Conservation (phyloP, 2,797 vertebrate genomes). For the Bradypodion ventrale region DNA sequence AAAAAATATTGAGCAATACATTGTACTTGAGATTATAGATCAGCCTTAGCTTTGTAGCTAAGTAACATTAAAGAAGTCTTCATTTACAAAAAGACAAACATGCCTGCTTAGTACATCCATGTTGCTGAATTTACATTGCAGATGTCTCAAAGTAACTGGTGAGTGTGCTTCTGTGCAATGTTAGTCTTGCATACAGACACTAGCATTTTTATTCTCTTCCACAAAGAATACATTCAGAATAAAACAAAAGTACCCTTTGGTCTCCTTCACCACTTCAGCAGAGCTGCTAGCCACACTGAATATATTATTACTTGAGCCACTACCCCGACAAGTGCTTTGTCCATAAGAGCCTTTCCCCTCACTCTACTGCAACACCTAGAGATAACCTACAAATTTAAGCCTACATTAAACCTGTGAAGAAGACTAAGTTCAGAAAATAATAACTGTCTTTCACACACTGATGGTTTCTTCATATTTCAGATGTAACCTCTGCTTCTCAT, state of each 20-base stretch:
- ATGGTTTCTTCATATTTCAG: no score
- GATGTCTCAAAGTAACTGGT: neutral
- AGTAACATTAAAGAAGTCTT: neutral
- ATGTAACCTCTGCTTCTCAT: no score
- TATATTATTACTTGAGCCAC: neutral
- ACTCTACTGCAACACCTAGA: neutral
- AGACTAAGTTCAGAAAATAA: no score
- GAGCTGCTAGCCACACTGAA: neutral
- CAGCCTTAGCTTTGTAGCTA: no score
- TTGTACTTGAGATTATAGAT: neutral
- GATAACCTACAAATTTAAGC: neutral
- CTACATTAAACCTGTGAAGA: neutral
- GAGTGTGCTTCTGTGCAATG: neutral
- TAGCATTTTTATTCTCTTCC: neutral
- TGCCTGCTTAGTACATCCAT: neutral
- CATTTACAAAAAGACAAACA: neutral
- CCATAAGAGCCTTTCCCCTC: neutral
- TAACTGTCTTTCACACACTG: no score
- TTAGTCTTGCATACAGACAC: neutral
- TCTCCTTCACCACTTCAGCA: neutral
- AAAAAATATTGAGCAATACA: neutral
- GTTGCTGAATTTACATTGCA: neutral
- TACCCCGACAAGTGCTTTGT: neutral
- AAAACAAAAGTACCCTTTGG: slow-evolving; percentile 3
- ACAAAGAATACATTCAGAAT: neutral